Evolutionary conservation across 2,888 invertebrate species (phyloP).

Genomic region (Chrysolina americana): DNA sequence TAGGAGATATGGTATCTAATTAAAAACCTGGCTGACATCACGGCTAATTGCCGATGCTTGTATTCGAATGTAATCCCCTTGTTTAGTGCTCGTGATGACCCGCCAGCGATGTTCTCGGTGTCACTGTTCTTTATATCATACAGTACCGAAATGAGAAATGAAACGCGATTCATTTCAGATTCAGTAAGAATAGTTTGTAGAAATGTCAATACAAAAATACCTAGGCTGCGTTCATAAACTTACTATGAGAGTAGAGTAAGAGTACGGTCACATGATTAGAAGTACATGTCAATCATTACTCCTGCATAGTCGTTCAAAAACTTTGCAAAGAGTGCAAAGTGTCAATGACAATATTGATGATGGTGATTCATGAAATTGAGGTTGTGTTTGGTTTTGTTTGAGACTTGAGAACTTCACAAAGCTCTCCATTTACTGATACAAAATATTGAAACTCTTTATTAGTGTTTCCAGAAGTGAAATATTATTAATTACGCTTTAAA

Average conservation of each 20-base stretch:
- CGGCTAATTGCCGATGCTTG: constrained; percentile 61
- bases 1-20: constrained; percentile 61
- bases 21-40: constrained; percentile 58
- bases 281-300: too few relatives aligned
- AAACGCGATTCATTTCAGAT: constrained; percentile 28
- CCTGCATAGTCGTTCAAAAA: too few relatives aligned
- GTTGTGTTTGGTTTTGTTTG: too few relatives aligned
- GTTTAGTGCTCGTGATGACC: constrained; percentile 58
- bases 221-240: too few relatives aligned
- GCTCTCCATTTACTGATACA: too few relatives aligned
- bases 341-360: too few relatives aligned
- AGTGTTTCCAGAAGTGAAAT: neutral
- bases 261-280: too few relatives aligned
- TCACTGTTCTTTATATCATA: constrained; percentile 46
- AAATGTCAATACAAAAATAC: neutral
- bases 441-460: neutral
- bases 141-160: constrained; percentile 34
- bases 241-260: too few relatives aligned
- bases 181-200: neutral
- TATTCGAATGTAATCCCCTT: constrained; percentile 59
- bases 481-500: too few relatives aligned
- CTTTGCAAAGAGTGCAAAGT: too few relatives aligned
- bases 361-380: too few relatives aligned
- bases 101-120: constrained; percentile 53
- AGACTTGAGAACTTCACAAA: too few relatives aligned